A percentile compares a stretch with the other conserved stretches of the same genome.
These are phyloP conservation scores for Chironomus tepperi DNA, from an alignment of 1,140 invertebrate genomes.

Conservation along the genomic window DNA sequence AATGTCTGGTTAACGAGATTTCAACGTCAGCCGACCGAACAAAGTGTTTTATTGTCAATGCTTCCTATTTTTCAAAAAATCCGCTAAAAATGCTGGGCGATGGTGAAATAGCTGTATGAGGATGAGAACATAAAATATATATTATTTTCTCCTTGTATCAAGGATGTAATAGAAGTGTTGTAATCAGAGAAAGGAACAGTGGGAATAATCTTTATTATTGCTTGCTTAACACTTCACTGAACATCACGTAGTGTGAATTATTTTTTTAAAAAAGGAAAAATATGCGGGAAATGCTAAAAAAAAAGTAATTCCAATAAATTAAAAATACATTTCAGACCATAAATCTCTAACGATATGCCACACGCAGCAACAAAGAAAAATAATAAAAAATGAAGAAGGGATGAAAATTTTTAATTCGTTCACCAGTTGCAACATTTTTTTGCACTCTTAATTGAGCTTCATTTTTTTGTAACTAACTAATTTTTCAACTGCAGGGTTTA, in stretches of 20 bases:
- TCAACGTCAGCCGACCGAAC: too few species aligned
- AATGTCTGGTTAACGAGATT: too few species aligned
- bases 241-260: not conserved
- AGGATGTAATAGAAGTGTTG: too few species aligned
- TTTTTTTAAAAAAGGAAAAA: too few species aligned
- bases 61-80: too few species aligned
- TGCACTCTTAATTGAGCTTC: not conserved
- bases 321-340: slow-evolving; percentile 14
- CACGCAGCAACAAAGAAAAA: not conserved
- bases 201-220: slow-evolving; percentile 14
- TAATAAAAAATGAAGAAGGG: slow-evolving; percentile 7
- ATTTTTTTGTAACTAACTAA: too few species aligned
- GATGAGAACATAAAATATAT: too few species aligned
- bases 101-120: too few species aligned
- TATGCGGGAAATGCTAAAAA: not conserved
- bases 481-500: too few species aligned
- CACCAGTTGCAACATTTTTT: not conserved
- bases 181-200: not conserved
- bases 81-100: too few species aligned
- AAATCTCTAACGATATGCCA: slow-evolving; percentile 12
- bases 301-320: slow-evolving; percentile 6
- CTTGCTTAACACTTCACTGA: slow-evolving; percentile 6
- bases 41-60: too few species aligned
- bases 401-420: not conserved
- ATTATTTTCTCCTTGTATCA: too few species aligned